Conservation (phyloP, 2,797 vertebrate genomes). For the Trichosurus vulpecula region DNA sequence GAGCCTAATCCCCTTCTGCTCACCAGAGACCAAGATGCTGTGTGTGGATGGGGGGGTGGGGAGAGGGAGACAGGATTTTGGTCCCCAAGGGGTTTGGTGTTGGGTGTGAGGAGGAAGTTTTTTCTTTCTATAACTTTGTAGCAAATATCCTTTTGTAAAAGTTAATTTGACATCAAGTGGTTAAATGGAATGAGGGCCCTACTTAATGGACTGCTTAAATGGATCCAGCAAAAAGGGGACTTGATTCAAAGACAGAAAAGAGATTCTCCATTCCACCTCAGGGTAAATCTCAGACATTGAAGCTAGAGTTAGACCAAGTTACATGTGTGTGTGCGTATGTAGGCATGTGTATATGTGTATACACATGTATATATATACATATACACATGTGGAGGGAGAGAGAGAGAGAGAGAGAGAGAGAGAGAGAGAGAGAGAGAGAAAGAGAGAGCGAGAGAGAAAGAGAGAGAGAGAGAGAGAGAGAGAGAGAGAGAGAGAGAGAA, state of each 20-base stretch:
- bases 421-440: no score
- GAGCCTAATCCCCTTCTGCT: background rate
- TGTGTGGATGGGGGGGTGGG: fast-evolving
- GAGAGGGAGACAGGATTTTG: background rate
- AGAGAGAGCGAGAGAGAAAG: no score
- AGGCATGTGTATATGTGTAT: no score
- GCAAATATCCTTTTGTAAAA: background rate
- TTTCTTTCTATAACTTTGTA: background rate
- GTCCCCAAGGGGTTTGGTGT: background rate
- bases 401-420: no score
- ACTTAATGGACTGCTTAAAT: background rate
- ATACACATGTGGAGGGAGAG: no score
- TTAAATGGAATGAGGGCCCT: background rate
- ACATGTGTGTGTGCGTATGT: background rate
- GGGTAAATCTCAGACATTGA: background rate
- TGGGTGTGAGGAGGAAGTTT: background rate
- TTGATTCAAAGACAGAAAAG: background rate
- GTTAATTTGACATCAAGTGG: background rate
- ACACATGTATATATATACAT: no score
- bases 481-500: no score
- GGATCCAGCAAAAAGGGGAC: background rate
- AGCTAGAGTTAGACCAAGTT: no score
- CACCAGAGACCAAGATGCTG: background rate
- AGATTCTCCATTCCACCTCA: background rate
- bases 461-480: no score